Percentiles rank a stretch among this genome's conserved stretches.
Conservation (phyloP, 2,797 vertebrate genomes). For the Morus bassanus region DNA sequence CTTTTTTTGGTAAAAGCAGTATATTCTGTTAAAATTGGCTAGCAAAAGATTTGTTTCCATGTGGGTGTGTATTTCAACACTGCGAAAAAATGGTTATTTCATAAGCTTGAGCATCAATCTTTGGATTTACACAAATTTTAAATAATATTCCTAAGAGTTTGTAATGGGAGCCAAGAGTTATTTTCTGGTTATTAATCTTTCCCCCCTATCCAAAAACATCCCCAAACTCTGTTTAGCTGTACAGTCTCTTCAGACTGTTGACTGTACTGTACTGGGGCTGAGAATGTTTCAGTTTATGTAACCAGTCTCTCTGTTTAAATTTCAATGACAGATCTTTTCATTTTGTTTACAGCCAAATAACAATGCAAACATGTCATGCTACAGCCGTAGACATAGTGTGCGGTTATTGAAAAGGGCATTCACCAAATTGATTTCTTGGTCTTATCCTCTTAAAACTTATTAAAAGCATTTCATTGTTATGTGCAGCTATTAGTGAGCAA, state of each 20-base stretch:
- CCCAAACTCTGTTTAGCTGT: conserved; percentile 65
- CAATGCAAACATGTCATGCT: conserved; percentile 59
- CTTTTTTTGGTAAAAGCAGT: conserved; percentile 38
- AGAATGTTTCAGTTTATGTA: conserved; percentile 71
- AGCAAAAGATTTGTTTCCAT: conserved; percentile 28
- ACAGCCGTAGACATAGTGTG: conserved; percentile 23
- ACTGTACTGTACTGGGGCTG: conserved; percentile 41
- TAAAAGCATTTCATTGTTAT: conserved; percentile 61
- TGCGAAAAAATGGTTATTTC: conserved; percentile 44
- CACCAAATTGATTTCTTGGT: conserved; percentile 32
- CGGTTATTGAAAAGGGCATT: conserved; percentile 39
- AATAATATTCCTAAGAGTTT: conserved; percentile 59
- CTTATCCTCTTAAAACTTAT: conserved; percentile 62
- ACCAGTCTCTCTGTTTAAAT: conserved; percentile 70
- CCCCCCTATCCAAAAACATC: conserved; percentile 60
- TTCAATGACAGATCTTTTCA: conserved; percentile 70
- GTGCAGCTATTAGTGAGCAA: conserved; percentile 26
- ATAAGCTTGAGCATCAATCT: conserved; percentile 49
- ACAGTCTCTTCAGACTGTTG: conserved; percentile 58
- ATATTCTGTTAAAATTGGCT: conserved; percentile 9
- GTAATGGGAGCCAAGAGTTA: conserved; percentile 61
- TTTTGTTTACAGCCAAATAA: conserved; percentile 75
- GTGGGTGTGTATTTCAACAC: conserved; percentile 39
- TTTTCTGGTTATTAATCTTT: conserved; percentile 73
- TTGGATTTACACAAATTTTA: conserved; percentile 53